phyloP scores from a whole-genome alignment of 2,113 vertebrate species.

The Loxodonta africana region DNA sequence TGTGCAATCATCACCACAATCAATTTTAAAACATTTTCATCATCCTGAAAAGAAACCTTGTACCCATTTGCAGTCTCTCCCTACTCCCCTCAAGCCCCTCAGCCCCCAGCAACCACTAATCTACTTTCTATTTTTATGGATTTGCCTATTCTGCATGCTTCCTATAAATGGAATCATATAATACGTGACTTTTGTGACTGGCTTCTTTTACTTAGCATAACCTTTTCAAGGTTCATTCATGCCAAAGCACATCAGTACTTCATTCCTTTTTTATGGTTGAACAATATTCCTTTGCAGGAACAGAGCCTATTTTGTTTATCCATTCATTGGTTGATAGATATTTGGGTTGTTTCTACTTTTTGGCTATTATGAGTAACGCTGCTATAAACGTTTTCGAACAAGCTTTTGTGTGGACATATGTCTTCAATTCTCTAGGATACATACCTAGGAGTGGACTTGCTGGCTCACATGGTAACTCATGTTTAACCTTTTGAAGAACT shows the following conservation, averaged over 20 bases:
- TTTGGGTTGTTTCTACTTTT: neutral
- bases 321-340: neutral
- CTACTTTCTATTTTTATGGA: neutral
- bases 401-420: neutral
- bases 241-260: too few relatives aligned
- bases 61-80: neutral
- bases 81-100: neutral
- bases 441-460: too few relatives aligned
- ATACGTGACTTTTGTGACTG: neutral
- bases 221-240: neutral
- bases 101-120: too few relatives aligned
- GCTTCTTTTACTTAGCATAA: too few relatives aligned
- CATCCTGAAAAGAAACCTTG: neutral
- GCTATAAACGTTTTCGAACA: too few relatives aligned
- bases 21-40: neutral
- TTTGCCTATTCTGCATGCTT: neutral
- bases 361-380: neutral
- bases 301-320: neutral
- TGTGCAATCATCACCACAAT: neutral
- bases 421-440: neutral
- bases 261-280: neutral
- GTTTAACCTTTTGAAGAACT: neutral
- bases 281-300: neutral
- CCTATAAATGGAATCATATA: neutral
- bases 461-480: neutral